Conservation (phyloP, 1,140 invertebrate species). For the Drosophila kikkawai region DNA sequence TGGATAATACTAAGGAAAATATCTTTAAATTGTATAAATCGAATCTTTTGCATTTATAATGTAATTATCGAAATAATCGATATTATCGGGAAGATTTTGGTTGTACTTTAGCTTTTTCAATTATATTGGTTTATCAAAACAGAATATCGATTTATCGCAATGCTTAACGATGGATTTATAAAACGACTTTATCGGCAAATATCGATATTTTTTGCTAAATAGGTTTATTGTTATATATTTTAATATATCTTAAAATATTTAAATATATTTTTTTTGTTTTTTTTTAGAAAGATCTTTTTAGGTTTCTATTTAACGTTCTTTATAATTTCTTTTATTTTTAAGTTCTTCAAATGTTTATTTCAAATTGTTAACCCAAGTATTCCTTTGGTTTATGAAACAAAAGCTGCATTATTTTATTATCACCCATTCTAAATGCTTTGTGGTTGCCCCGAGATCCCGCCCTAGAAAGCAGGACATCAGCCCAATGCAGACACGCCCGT, state of each 20-base stretch:
- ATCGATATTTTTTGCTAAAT: too few relatives aligned
- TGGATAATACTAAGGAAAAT: neutral
- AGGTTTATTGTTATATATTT: neutral
- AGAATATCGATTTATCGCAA: too few relatives aligned
- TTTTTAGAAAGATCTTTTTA: neutral
- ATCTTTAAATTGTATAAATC: too few relatives aligned
- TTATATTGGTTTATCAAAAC: too few relatives aligned
- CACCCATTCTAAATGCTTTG: neutral
- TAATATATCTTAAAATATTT: neutral
- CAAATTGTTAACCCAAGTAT: neutral
- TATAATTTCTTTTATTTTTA: too few relatives aligned
- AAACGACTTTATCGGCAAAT: too few relatives aligned
- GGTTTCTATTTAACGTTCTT: neutral
- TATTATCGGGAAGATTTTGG: too few relatives aligned
- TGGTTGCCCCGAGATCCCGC: constrained; percentile 44
- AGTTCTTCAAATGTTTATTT: neutral
- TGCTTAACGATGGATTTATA: too few relatives aligned
- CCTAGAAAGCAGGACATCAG: constrained; percentile 4
- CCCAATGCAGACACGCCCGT: constrained; percentile 19
- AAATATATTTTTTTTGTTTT: neutral
- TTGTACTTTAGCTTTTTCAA: too few relatives aligned
- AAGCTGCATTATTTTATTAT: neutral
- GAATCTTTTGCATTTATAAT: too few relatives aligned
- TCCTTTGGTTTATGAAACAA: neutral
- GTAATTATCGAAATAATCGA: too few relatives aligned